These are phyloP conservation scores for Ameiurus melas DNA, from an alignment of 2,113 vertebrate species.

Conservation along the genomic window DNA sequence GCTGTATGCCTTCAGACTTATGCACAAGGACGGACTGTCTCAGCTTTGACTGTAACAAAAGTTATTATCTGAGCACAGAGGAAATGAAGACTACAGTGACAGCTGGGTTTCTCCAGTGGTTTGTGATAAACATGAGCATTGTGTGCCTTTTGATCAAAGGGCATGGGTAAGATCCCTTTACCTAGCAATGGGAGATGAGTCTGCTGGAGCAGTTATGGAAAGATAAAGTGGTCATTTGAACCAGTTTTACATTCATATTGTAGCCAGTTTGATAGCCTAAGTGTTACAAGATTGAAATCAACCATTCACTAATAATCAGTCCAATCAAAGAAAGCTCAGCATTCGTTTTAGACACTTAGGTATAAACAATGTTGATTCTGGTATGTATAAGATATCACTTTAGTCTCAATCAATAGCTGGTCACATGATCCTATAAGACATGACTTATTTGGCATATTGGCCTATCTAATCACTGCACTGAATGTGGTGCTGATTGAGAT, in stretches of 20 bases:
- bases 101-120: not conserved
- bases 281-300: not conserved
- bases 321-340: not conserved
- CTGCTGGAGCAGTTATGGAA: not conserved
- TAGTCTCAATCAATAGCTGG: not conserved
- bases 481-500: slow-evolving; percentile 45
- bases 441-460: slow-evolving; percentile 34
- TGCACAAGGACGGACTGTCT: slow-evolving; percentile 25
- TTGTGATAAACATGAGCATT: slow-evolving; percentile 30
- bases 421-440: slow-evolving; percentile 24
- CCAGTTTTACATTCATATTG: not conserved
- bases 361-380: not conserved
- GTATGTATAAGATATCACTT: not conserved
- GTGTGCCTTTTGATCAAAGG: slow-evolving; percentile 19
- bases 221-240: not conserved
- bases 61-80: slow-evolving; percentile 38
- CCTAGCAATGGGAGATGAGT: not conserved
- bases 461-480: slow-evolving; percentile 47
- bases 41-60: slow-evolving; percentile 44
- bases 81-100: slow-evolving; percentile 46
- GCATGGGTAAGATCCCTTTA: slow-evolving; percentile 2
- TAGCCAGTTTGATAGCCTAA: not conserved
- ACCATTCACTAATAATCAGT: not conserved
- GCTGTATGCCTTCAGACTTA: slow-evolving; percentile 32
- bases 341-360: not conserved